Evolutionary conservation across 2,888 invertebrate genomes (phyloP), one percentile per base, ranked within the genome.

Genomic region (Volucella zonaria): DNA sequence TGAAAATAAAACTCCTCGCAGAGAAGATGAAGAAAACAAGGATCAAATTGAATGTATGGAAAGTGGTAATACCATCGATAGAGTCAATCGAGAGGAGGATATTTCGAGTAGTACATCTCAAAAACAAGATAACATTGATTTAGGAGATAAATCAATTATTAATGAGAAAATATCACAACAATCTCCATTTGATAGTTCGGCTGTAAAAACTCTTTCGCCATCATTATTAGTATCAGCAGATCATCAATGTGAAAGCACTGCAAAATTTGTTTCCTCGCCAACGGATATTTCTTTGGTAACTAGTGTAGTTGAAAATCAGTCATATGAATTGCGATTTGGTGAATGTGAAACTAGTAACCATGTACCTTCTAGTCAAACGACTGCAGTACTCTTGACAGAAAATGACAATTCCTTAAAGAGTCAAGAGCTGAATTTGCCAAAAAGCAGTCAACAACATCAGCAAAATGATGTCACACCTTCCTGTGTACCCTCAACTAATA

Each of bases 281-380:
- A 0, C 51, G 14, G 58, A 61, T 18, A 52, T 42, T 59, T 61
- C 76, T 0, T 11, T 61, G 45, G 31, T 14, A 14, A 51, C 49
- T 8, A 58, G 12, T 23, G 58, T 49, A 49, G 12, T 56, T 10
- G 62, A 78, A 62, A 49, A 11, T 2, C 49, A 62, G 14, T 8
- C 43, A 12, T 70, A 18, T 52, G 47, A 43, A 52, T 23, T 42
- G 23, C 62, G n/a, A 47, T 79, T 54, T 38, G 70, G 56, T 75
- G 59, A 64, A 43, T 64, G 79, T 43, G 79, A 54, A 66, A 12
- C 10, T 43, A 71, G 49, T 51, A 74, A 79, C 51, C 49, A 68
- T 0, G 61, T 59, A 59, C 52, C 71, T 66, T 61, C 79, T 80
- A 75, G 59, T 71, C 79, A 80, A 61, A 49, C 54, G 15, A 59